Evolutionary conservation across 2,113 vertebrate species (phyloP), one percentile per base, ranked within the genome.

Genomic region (Psittacula cyanocephala): DNA sequence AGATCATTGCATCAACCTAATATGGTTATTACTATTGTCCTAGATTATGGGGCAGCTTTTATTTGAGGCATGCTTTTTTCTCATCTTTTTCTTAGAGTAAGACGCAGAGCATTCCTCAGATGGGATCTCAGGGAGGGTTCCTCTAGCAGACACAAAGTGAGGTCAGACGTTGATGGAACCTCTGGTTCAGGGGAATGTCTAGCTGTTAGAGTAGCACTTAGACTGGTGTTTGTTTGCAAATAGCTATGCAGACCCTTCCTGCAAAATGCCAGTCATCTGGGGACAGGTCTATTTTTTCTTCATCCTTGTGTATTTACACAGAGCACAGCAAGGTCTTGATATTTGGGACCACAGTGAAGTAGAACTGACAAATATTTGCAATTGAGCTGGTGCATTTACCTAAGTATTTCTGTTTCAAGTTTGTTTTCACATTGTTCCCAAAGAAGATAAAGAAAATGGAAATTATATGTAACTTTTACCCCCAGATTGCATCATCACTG

Each of bases 371-470:
- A 77, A 77, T 91, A 86, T 60, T 90, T 94, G 53, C 63, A 59
- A 19, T 17, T 65, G 22, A 72, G 37, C 63, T 70, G 31, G 25
- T 60, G 29, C 52, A 76, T 88, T 95, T 91, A 65, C 46, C 17
- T 31, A 89, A 84, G 49, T 72, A 49, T 83, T 89, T 95, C 75
- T 86, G 50, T 46, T 93, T 80, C 55, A 53, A 37, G 35, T 91
- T 46, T 57, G 22, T 49, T 60, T 81, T 77, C 41, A 37, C n/a
- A 39, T 16, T 67, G 43, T 13, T 82, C 64, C 80, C 31, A 80
- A 65, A 70, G 47, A 39, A 69, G 18, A 37, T 65, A 79, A 60
- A 92, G 35, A 49, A 52, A 82, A 70, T 9, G 12, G 19, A 88
- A 85, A 68, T 27, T 47, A 8, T 31, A 35, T 43, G 20, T 46